A percentile compares a stretch with the other conserved stretches of the same genome.
Evolutionary conservation across 2,113 vertebrate genomes (phyloP).

Genomic region (Pseudorasbora parva): DNA sequence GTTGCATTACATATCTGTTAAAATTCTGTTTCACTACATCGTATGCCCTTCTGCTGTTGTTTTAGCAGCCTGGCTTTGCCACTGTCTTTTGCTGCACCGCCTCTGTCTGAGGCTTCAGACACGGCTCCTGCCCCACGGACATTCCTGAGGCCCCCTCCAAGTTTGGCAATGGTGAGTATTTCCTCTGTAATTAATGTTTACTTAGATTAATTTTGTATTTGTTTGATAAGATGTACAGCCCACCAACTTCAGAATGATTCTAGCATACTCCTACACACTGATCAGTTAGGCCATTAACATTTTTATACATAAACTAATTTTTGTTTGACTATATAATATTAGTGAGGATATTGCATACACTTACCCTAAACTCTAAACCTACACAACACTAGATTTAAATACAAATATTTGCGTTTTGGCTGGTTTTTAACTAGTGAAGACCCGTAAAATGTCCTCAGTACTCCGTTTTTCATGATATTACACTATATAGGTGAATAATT

Average conservation of each 20-base stretch:
- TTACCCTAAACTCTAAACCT: no score
- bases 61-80: background rate
- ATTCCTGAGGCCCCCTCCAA: slow-evolving; percentile 32
- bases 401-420: no score
- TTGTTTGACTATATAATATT: no score
- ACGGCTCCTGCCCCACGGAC: background rate
- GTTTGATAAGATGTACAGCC: no score
- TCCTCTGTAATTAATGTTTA: background rate
- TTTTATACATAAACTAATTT: no score
- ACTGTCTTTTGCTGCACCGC: background rate
- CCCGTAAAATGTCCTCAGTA: background rate
- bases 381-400: no score
- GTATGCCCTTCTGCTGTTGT: background rate
- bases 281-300: no score
- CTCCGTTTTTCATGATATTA: background rate
- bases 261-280: background rate
- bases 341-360: no score
- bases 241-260: no score
- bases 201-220: no score
- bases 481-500: background rate
- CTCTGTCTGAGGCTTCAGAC: background rate
- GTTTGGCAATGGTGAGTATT: slow-evolving; percentile 32
- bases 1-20: background rate
- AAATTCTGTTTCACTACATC: slow-evolving; percentile 24
- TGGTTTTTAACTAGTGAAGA: no score